Percentiles rank a stretch among this genome's conserved stretches.
phyloP scores from a whole-genome alignment of 1,140 invertebrate species.

The Drosophila tropicalis region DNA sequence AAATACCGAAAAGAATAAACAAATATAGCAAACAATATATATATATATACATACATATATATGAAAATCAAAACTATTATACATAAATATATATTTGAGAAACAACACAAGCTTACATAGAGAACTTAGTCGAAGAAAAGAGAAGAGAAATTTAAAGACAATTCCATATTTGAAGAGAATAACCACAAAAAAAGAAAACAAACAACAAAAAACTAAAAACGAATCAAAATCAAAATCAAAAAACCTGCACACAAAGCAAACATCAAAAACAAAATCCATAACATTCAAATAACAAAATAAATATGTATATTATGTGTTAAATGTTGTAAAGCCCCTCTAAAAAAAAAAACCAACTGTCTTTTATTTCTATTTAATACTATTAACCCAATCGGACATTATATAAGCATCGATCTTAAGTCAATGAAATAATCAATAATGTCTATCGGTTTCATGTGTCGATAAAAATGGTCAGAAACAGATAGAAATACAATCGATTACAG shows the following conservation, averaged over 20 bases:
- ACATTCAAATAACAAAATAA: slow-evolving; percentile 50
- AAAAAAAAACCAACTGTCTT: slow-evolving; percentile 17
- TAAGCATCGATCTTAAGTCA: no score
- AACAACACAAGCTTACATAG: slow-evolving; percentile 30
- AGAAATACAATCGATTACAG: no score
- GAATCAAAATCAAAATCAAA: no score
- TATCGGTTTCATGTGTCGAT: no score
- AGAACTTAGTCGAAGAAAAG: slow-evolving; percentile 32
- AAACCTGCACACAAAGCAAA: slow-evolving; percentile 26
- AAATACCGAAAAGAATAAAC: slow-evolving; percentile 40
- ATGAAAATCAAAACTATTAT: slow-evolving; percentile 14
- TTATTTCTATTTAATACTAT: background rate
- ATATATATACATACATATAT: slow-evolving; percentile 29
- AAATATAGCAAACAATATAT: slow-evolving; percentile 38
- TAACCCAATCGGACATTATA: no score
- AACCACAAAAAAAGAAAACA: slow-evolving; percentile 3
- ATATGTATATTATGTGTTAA: slow-evolving; percentile 70
- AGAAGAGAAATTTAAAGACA: slow-evolving; percentile 49
- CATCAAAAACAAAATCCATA: slow-evolving; percentile 14
- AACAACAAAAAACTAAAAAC: slow-evolving; percentile 5
- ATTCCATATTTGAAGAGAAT: slow-evolving; percentile 41
- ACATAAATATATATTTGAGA: slow-evolving; percentile 10
- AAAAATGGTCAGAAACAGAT: no score
- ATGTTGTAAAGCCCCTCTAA: slow-evolving; percentile 80
- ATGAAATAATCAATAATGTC: no score